Base-by-base conservation (phyloP, 1,140 invertebrate species). In the Zaprionus gabonicus region DNA sequence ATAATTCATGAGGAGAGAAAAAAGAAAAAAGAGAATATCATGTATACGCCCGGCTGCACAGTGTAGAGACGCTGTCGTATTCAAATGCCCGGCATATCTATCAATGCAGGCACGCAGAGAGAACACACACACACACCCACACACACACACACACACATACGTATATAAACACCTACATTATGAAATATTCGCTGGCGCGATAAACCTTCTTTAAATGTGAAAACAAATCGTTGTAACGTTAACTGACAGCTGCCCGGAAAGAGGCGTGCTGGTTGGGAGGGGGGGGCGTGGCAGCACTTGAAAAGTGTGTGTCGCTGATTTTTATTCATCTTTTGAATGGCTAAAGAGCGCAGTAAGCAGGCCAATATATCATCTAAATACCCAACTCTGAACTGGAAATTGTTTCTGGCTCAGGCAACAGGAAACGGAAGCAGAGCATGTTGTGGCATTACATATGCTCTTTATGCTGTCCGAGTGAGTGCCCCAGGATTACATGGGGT, bases 301-400 rank as follows among this genome's bases (percentile, higher is more conserved):
- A 20, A 31, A 58, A 53, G 63, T 41, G 53, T 60, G 34, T 60
- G 41, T 67, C 25, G 34, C 36, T 62, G 58, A 62, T 53, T 60
- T 62, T 49, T 62, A 55, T 28, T 28, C 9, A n/a, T 38, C 41
- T 68, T 67, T 20, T 20, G 38, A 25, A 44, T 15, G 55, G 55
- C 38, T 62, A 6, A 56, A 72, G 57, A 60, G 70, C 80, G 67
- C 60, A 73, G 51, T 63, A 71, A 76, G 80, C 53, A 46, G 76
- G 65, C 81, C 76, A 82, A 90, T 84, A 88, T 79, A 71, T 88
- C 71, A 88, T 78, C 78, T 81, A 64, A 88, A 84, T 81, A 27
- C 58, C 57, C 44, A 1, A 17, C n/a, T 36, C 59, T 3, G 28
- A 56, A 25, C 49, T 64, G 46, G 56, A 62, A 56, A 63, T 51